Conservation (phyloP, 1,140 invertebrate genomes). For the Calosoma granatense region DNA sequence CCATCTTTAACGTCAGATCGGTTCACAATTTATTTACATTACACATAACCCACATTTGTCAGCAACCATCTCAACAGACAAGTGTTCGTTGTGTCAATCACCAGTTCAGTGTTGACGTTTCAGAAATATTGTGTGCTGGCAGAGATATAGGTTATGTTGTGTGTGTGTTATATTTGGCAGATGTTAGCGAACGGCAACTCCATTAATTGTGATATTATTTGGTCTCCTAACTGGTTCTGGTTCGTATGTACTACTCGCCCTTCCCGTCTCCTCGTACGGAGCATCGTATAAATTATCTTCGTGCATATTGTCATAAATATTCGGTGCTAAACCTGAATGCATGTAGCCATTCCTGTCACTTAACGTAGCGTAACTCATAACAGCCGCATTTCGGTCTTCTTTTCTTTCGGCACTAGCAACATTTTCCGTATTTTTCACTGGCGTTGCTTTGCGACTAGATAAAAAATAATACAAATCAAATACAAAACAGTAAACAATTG, state of each 20-base stretch:
- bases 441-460: conserved; percentile 63
- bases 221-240: conserved; percentile 49
- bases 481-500: conserved; percentile 2
- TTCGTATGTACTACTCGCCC: conserved; percentile 57
- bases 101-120: no score
- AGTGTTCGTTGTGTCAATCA: no score
- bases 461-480: conserved; percentile 17
- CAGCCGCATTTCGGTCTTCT: conserved; percentile 72
- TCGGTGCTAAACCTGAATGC: conserved; percentile 32
- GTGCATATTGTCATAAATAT: conserved; percentile 63
- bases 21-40: no score
- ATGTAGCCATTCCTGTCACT: conserved; percentile 50
- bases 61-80: no score
- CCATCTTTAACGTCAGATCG: no score
- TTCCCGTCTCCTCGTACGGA: conserved; percentile 43
- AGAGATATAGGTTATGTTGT: no score
- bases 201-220: conserved; percentile 61
- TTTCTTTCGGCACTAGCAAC: conserved; percentile 73
- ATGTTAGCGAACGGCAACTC: conserved; percentile 53
- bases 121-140: no score
- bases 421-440: conserved; percentile 80
- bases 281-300: conserved; percentile 61
- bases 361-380: conserved; percentile 74
- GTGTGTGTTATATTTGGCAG: conserved; percentile 3
- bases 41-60: no score